Base-by-base conservation (phyloP, 2,888 invertebrate genomes). In the Acrobasis consociella region DNA sequence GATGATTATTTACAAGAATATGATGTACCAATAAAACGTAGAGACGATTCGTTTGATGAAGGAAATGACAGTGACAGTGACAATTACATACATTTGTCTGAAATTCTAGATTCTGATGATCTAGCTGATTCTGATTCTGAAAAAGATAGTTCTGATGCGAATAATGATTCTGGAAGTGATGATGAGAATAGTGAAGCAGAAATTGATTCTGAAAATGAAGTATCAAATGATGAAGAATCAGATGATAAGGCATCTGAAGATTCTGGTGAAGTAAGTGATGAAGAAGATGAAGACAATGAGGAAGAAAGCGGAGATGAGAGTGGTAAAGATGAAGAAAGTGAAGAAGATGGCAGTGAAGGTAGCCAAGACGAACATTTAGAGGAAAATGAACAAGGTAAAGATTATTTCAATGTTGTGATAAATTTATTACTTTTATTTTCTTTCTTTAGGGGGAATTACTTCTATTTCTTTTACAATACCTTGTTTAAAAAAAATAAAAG, bases 21-120 rank as follows among this genome's bases (percentile, higher is more conserved):
- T 67, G 87, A 82, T 69, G 85, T 91, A 0, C 89, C 89, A 1
- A 16, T 89, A 5, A 85, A 67, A 59, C 88, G 86, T 64, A 82
- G 70, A 53, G 75, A 82, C 10, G 75, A 79, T 31, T 80, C 85
- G 7, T 72, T 71, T 9, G 86, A 86, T 75, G 87, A 89, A 71
- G 87, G 77, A 22, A 84, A 85, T 72, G 80, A 83, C 22, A 86
- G 86, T 71, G 89, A 87, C 53, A 81, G 80, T 72, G 82, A 87
- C 0, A 87, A 85, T 66, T 87, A 87, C 65, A 67, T 80, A 10
- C 88, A 90, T 75, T 66, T 92, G 49, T 91, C 91, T 52, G 93
- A 83, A 64, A 88, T 85, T 82, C 67, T 83, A 17, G 86, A 82
- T 77, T 85, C 85, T 64, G 89, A 89, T 76, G 88, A 87, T 76